Evolutionary conservation across 2,888 invertebrate species (phyloP).

Genomic region (Muschampia plurimacula): DNA sequence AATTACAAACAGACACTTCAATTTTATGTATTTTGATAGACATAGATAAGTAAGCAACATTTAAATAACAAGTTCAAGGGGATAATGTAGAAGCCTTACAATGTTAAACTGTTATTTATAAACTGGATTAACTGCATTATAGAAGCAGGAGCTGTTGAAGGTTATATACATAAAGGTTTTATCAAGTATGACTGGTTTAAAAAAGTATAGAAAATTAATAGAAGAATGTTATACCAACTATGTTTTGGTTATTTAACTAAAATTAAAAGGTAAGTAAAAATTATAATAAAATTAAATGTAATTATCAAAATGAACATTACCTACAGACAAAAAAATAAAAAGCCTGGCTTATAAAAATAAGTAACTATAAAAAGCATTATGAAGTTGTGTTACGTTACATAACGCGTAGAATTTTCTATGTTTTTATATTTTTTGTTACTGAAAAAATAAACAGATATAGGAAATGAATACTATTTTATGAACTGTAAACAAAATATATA

Average conservation of each 20-base stretch:
- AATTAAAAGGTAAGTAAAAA: no score
- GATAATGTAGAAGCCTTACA: conserved; percentile 20
- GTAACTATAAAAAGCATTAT: not conserved
- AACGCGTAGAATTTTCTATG: not conserved
- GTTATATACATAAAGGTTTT: conserved; percentile 8
- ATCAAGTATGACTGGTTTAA: not conserved
- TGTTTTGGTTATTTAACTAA: no score
- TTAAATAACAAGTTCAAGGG: conserved; percentile 7
- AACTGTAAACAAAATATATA: not conserved
- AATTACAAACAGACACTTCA: not conserved
- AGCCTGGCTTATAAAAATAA: no score
- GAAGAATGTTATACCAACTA: no score
- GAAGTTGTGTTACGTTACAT: not conserved
- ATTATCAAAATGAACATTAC: no score
- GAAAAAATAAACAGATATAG: not conserved
- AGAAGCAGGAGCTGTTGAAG: conserved; percentile 5
- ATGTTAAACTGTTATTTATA: conserved; percentile 26
- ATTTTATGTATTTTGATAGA: not conserved
- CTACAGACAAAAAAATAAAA: no score
- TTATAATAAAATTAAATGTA: no score
- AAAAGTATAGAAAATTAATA: no score
- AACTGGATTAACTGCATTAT: conserved; percentile 8
- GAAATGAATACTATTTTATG: not conserved
- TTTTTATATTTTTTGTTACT: not conserved
- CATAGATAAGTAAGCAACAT: not conserved